These are phyloP conservation scores for Drosophila rhopaloa DNA, from an alignment of 1,140 invertebrate genomes.

Conservation along the genomic window DNA sequence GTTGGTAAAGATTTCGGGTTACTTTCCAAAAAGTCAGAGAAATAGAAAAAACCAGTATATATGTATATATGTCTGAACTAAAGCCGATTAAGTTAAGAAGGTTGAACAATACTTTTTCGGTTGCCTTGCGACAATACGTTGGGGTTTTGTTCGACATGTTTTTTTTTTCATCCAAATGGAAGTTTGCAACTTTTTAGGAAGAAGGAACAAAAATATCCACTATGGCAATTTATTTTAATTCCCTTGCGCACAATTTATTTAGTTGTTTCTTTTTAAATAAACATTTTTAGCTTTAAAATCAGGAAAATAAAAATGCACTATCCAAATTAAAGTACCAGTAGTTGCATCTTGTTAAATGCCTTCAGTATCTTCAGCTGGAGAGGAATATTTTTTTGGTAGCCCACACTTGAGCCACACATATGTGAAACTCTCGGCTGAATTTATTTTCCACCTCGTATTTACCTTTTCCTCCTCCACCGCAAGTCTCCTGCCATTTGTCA, in stretches of 20 bases:
- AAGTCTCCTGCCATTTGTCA: slow-evolving; percentile 31
- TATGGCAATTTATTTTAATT: background rate
- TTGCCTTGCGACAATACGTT: slow-evolving; percentile 15
- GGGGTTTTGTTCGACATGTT: slow-evolving; percentile 3
- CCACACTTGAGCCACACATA: background rate
- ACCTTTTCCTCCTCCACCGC: background rate
- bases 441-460: slow-evolving; percentile 21
- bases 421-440: slow-evolving; percentile 7
- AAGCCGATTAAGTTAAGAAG: slow-evolving; percentile 44
- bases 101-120: slow-evolving; percentile 7
- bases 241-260: background rate
- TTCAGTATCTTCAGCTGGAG: background rate
- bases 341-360: background rate
- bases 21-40: background rate
- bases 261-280: background rate
- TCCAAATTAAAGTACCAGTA: background rate
- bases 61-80: slow-evolving; percentile 8
- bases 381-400: background rate
- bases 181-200: background rate
- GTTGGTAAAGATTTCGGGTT: background rate
- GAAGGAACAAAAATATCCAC: background rate
- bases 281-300: no score
- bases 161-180: background rate
- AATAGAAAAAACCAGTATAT: slow-evolving; percentile 5
- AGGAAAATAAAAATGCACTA: background rate